Evolutionary conservation across 2,113 vertebrate species (phyloP).

Genomic region (Phalacrocorax carbo): DNA sequence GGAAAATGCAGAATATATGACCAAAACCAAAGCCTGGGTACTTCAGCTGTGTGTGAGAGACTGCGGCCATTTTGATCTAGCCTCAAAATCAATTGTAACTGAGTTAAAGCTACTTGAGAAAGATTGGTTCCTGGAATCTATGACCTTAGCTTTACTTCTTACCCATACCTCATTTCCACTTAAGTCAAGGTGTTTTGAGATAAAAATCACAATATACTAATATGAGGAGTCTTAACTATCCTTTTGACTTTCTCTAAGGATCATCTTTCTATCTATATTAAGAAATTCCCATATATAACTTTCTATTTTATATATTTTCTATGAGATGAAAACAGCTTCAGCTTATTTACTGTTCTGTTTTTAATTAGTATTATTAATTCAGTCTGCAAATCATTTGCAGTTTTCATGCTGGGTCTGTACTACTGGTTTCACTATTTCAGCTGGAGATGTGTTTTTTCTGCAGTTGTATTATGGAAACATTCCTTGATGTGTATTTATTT

Average conservation of each 20-base stretch:
- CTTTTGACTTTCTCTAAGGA: not conserved
- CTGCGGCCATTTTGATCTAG: not conserved
- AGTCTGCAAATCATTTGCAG: not conserved
- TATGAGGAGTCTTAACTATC: not conserved
- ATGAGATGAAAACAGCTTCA: not conserved
- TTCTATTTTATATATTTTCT: not conserved
- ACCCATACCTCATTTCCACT: not conserved
- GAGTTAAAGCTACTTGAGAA: not conserved
- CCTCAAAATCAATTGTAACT: slow-evolving; percentile 3
- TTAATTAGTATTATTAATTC: not conserved
- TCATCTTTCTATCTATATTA: not conserved
- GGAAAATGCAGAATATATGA: not conserved
- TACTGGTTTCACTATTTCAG: not conserved
- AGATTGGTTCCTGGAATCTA: not conserved
- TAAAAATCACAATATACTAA: not conserved
- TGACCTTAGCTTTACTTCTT: not conserved
- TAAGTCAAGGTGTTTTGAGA: not conserved
- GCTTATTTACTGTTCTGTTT: not conserved
- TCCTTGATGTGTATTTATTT: not conserved
- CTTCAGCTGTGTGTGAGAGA: not conserved
- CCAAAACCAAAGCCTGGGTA: not conserved
- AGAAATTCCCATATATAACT: not conserved
- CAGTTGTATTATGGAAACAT: not conserved
- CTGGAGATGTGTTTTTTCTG: not conserved
- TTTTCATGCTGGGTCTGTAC: not conserved